phyloP scores from a whole-genome alignment of 1,140 invertebrate genomes.

The Apolygus lucorum region DNA sequence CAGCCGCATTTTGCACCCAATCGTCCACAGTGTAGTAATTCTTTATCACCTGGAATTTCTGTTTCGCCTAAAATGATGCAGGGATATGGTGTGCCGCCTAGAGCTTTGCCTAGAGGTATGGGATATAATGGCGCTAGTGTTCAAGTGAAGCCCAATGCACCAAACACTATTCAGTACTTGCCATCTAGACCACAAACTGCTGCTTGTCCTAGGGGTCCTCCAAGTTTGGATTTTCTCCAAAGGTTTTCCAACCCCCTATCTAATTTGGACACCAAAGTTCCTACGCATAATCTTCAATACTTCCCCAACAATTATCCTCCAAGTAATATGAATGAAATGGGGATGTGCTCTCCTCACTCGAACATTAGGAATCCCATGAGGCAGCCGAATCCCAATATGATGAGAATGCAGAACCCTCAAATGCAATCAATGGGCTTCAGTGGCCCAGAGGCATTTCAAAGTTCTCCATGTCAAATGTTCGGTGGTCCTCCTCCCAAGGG shows the following conservation, averaged over 20 bases:
- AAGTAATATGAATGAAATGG: conserved; percentile 31
- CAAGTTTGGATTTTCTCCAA: conserved; percentile 85
- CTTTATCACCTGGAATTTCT: conserved; percentile 32
- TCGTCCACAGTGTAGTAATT: conserved; percentile 25
- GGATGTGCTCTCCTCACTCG: conserved; percentile 25
- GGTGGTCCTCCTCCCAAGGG: conserved; percentile 41
- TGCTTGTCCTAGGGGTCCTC: conserved; percentile 61
- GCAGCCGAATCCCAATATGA: conserved; percentile 29
- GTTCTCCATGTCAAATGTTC: conserved; percentile 35
- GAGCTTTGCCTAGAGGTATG: conserved; percentile 46
- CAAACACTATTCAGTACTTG: conserved; percentile 96
- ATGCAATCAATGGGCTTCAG: conserved; percentile 39
- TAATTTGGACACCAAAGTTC: conserved; percentile 62
- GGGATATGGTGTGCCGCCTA: conserved; percentile 28
- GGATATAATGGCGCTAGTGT: conserved; percentile 75
- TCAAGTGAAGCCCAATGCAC: conserved; percentile 90
- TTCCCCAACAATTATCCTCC: conserved; percentile 47
- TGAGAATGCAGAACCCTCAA: conserved; percentile 28
- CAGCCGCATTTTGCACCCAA: conserved; percentile 28
- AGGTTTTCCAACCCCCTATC: conserved; percentile 70
- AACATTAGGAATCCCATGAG: conserved; percentile 30
- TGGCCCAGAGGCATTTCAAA: conserved; percentile 33
- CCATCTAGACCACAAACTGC: conserved; percentile 74
- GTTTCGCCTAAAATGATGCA: conserved; percentile 43
- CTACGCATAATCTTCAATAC: conserved; percentile 63